Evolutionary conservation across 2,113 vertebrate species (phyloP).

Genomic region (Elephantulus edwardii): DNA sequence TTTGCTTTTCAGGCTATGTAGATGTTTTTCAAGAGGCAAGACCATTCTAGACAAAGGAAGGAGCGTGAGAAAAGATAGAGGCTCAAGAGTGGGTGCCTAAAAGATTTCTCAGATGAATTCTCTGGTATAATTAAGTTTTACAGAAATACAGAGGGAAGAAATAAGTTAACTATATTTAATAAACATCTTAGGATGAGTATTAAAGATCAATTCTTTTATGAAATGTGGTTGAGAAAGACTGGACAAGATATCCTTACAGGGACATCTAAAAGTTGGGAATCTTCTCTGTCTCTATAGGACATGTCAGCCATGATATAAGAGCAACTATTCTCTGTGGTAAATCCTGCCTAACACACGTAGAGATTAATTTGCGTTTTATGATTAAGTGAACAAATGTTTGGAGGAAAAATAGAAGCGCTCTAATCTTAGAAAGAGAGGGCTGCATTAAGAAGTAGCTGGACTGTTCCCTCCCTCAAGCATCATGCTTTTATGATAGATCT

Average conservation of each 20-base stretch:
- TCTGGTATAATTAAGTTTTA: background rate
- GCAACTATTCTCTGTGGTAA: background rate
- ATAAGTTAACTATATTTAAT: background rate
- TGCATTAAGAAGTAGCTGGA: background rate
- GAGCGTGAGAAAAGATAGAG: background rate
- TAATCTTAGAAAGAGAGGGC: background rate
- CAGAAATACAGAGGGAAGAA: background rate
- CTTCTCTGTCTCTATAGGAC: background rate
- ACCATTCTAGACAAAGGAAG: background rate
- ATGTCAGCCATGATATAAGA: background rate
- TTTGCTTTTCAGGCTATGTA: background rate
- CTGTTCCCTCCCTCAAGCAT: no score
- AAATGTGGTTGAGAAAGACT: background rate
- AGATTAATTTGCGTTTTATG: background rate
- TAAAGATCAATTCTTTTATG: background rate
- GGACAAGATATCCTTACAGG: background rate
- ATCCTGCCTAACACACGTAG: background rate
- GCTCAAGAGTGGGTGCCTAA: background rate
- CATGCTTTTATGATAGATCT: no score
- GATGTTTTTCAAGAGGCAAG: background rate
- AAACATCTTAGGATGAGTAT: background rate
- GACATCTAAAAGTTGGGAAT: background rate
- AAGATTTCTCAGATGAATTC: background rate
- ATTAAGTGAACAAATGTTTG: background rate
- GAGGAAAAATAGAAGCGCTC: background rate